Base-by-base conservation (phyloP, 2,888 invertebrate genomes). In the Lordiphosa fenestrarum region DNA sequence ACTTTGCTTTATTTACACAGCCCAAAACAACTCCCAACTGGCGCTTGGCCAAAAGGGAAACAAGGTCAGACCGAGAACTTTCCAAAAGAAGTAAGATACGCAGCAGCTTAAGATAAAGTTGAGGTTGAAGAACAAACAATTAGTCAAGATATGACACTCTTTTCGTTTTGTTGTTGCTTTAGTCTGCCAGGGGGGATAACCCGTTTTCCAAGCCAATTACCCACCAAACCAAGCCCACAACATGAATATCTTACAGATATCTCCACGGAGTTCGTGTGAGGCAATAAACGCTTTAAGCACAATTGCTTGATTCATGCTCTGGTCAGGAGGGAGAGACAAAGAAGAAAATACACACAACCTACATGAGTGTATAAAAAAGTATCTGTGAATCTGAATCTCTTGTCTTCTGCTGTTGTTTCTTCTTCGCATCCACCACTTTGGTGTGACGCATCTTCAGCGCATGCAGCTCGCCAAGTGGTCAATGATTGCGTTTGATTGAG, bases 21-120 rank as follows among this genome's bases (percentile, higher is more conserved):
- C 66, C 53, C 53, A 59, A 53, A 71, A 46, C 25, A 50, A 69
- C 67, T 39, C 50, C 44, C 13, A 58, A 71, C 50, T 72, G 65
- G 59, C 59, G 73, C 66, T 64, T 54, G 42, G 48, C 37, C 21
- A 15, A 33, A 42, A 42, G 55, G 52, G 50, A 75, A 76, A 81
- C 81, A 72, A 64, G 76, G 76, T 77, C 76, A 77, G 63, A 46
- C 67, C 60, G 49, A 82, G 78, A 77, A 77, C 77, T 82, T 82
- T 77, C 77, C 64, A 72, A 81, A 19, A 19, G 4, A 19, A 19
- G 19, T 19, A 70, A 64, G 56, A 51, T 39, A 51, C 51, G 56
- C 52, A 47, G 47, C 54, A 46, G 46, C 40, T 40, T 40, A 47
- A 37, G 48, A 47, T 41, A 25, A 25, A 25, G 30, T 30, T 30